Base-by-base conservation (phyloP, 2,888 invertebrate species). In the Agrochola litura region DNA sequence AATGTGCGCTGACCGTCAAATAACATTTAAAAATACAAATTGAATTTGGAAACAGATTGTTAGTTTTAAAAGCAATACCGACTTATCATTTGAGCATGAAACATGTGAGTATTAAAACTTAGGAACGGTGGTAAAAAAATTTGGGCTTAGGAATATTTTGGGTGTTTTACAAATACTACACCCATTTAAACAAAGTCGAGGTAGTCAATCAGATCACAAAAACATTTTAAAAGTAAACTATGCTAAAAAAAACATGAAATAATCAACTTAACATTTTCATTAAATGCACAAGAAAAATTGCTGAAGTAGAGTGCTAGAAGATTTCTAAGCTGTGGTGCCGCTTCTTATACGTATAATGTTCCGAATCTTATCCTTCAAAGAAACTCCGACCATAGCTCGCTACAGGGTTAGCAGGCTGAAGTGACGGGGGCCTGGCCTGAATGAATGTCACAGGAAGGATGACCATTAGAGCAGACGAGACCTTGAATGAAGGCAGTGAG, bases 141-240 rank as follows among this genome's bases (percentile, higher is more conserved):
- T 12, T 1, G 43, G 2, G 25, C 3, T 22, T 22, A 70, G 10
- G 4, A 14, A 14, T 37, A 30, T 1, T 56, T 56, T 56, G 58
- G 14, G 19, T 74, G 30, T n/a, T 14, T 46, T n/a, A 37, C 19
- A 41, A 19, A 73, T 37, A 46, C 1, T 37, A 43, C 0, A 58
- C 22, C 3, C 8, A 25, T 14, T 41, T 30, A 37, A 79, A 30
- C 37, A 10, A 37, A 46, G 6, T 37, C 12, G 67, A 81, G 81
- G 81, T 81, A 84, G 64, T 61, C 37, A 68, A 68, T 63, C 37
- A 66, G 49, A 63, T 71, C 52, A 79, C 67, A 60, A 68, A 60
- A 19, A 12, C 5, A 41, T 43, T 22, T 16, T 54, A 16, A 56
- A 14, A 25, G 12, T 19, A 25, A 25, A 10, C n/a, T 37, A 68